Percentiles rank a stretch among this genome's conserved stretches.
phyloP scores from a whole-genome alignment of 2,888 invertebrate species.

The Cantharis rustica region DNA sequence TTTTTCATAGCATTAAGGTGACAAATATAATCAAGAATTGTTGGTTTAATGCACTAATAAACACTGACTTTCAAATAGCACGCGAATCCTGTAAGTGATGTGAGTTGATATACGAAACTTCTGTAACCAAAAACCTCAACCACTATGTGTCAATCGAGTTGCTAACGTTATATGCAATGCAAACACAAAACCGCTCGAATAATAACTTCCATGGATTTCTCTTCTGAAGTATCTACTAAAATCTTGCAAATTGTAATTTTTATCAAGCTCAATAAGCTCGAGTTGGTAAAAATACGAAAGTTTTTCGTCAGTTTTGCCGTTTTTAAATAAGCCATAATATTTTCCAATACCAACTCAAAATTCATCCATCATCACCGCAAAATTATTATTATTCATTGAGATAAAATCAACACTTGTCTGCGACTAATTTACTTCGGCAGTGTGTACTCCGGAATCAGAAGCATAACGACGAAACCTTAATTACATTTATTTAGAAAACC shows the following conservation, averaged over 20 bases:
- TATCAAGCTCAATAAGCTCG: not conserved
- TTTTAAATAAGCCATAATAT: too few relatives aligned
- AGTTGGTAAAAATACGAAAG: not conserved
- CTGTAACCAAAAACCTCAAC: constrained; percentile 20
- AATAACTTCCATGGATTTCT: not conserved
- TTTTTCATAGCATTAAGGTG: not conserved
- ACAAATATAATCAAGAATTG: not conserved
- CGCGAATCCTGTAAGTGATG: constrained; percentile 11
- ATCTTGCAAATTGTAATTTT: not conserved
- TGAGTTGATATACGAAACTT: constrained; percentile 18
- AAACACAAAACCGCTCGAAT: constrained; percentile 12
- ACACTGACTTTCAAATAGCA: constrained; percentile 11
- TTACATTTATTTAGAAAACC: constrained; percentile 30
- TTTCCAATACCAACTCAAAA: too few relatives aligned
- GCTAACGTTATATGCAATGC: constrained; percentile 21
- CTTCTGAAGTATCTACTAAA: not conserved
- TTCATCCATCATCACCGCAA: not conserved
- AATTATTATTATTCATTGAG: not conserved
- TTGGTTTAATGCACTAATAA: constrained; percentile 2
- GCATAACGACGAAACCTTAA: constrained; percentile 7
- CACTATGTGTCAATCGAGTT: constrained; percentile 25
- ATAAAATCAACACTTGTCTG: not conserved
- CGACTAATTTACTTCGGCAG: not conserved
- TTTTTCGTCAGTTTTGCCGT: not conserved
- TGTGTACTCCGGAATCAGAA: not conserved